Base-by-base conservation (phyloP, 2,888 invertebrate species). In the Cephus spinipes region DNA sequence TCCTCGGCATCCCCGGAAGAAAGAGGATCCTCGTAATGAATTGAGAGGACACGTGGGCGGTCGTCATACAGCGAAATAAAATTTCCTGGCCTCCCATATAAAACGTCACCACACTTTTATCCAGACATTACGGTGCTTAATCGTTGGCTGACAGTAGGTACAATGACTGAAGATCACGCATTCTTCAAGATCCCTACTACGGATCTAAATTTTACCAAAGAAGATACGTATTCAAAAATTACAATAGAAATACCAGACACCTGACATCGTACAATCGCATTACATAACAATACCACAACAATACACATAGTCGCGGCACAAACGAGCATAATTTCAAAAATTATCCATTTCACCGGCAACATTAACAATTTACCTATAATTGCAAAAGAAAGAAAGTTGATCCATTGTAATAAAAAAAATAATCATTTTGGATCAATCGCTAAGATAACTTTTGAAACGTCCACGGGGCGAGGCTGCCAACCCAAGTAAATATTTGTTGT, bases 401-500 rank as follows among this genome's bases (percentile, higher is more conserved):
- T 23, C 55, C 15, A 23, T 9, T 55, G 55, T 55, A 9, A 55
- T 31, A 31, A 40, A 55, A 40, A 55, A 35, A 35, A 12, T 35
- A 23, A 6, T 55, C 23, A 55, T 55, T 23, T 9, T 55, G 2
- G 55, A 55, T 55, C 55, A 55, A 55, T 23, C 55, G 9, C 9
- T 9, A 55, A 9, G 23, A 6, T 6, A 55, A 55, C 55, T 9
- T 55, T 55, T 55, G 15, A 55, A 55, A 55, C 23, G 15, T 55
- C 6, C 23, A 55, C 6, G 4, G 9, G 55, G 6, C 3, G 23
- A 23, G 23, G 2, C 55, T 55, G 23, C 80, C 81, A 81, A 74
- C 73, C 77, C 76, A 79, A 40, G 77, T 79, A 81, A 85, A 83
- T 81, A 81, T 80, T 79, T 83, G 82, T 55, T 73, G 77, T 31